phyloP scores from a whole-genome alignment of 2,888 invertebrate genomes.

The Tolmerus cingulatus region DNA sequence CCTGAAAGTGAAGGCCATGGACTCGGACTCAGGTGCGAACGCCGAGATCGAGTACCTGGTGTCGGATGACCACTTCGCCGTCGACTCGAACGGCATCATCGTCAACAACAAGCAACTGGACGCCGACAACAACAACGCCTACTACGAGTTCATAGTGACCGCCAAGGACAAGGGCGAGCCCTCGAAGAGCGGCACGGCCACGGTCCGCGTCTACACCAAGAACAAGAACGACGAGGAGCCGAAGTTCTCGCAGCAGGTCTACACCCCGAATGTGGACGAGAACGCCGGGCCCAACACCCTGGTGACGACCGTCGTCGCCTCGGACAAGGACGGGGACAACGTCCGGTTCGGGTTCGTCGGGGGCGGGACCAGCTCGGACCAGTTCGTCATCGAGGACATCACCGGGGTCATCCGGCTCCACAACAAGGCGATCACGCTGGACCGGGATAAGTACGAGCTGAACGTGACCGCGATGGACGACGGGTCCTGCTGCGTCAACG shows the following conservation, averaged over 20 bases:
- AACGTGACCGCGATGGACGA: conserved; percentile 98
- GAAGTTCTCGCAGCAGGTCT: conserved; percentile 95
- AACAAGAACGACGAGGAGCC: conserved; percentile 98
- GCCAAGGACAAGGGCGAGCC: conserved; percentile 96
- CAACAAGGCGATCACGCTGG: conserved; percentile 84
- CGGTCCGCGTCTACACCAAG: conserved; percentile 94
- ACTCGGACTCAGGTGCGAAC: conserved; percentile 93
- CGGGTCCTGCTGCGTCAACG: conserved; percentile 94
- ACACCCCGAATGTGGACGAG: conserved; percentile 95
- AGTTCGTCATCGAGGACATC: conserved; percentile 94
- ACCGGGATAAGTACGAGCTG: conserved; percentile 92
- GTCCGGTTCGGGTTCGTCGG: conserved; percentile 92
- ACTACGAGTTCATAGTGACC: conserved; percentile 93
- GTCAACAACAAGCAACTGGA: conserved; percentile 92
- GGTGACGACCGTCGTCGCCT: conserved; percentile 95
- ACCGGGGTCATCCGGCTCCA: conserved; percentile 93
- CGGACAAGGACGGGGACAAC: conserved; percentile 97
- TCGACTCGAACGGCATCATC: conserved; percentile 91
- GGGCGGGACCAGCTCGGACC: conserved; percentile 87
- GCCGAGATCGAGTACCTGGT: conserved; percentile 94
- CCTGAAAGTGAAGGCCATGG: conserved; percentile 93
- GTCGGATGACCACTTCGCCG: conserved; percentile 91
- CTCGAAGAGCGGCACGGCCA: conserved; percentile 89
- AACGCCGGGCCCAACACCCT: conserved; percentile 94
- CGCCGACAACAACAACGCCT: conserved; percentile 95